These are phyloP conservation scores for Fregata magnificens DNA, from an alignment of 2,113 vertebrate species.

Conservation along the genomic window DNA sequence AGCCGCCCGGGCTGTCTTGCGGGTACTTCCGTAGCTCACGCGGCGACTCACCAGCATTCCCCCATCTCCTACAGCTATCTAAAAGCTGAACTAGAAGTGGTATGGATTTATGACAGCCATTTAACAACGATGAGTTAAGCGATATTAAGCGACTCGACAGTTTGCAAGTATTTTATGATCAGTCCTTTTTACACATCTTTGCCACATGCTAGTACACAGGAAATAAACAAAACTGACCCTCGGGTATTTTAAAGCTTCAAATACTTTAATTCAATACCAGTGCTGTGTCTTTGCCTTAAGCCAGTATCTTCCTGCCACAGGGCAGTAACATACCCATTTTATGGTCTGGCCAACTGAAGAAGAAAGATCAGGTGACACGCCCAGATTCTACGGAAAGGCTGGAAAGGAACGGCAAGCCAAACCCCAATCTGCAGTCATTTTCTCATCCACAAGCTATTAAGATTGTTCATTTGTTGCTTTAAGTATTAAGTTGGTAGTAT, in stretches of 20 bases:
- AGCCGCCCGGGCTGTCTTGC: accelerated
- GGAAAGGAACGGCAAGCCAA: neutral
- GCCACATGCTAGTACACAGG: neutral
- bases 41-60: neutral
- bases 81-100: neutral
- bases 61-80: neutral
- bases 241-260: neutral
- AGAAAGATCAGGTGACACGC: neutral
- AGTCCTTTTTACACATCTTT: neutral
- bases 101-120: neutral
- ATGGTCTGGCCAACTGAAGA: neutral
- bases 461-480: neutral
- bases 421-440: neutral
- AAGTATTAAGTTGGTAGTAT: neutral
- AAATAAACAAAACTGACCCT: neutral
- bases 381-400: neutral
- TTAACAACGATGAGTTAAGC: neutral
- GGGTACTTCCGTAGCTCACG: neutral
- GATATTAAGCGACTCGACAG: neutral
- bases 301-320: neutral
- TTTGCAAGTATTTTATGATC: neutral
- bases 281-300: neutral
- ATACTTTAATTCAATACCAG: neutral
- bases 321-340: neutral
- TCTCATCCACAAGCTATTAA: neutral